Evolutionary conservation across 2,888 invertebrate genomes (phyloP).

Genomic region (Hypsopygia costalis): DNA sequence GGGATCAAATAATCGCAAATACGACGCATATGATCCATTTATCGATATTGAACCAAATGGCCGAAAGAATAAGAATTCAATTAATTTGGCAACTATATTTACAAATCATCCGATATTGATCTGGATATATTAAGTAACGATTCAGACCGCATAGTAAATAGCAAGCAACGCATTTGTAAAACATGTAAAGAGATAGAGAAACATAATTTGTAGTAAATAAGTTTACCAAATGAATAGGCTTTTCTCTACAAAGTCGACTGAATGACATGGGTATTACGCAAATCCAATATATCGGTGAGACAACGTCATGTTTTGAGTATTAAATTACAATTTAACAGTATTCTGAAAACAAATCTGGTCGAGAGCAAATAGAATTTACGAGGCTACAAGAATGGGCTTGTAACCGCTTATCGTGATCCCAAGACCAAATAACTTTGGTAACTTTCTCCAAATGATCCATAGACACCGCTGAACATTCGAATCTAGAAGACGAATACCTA

Average conservation of each 20-base stretch:
- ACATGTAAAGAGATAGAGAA: constrained; percentile 25
- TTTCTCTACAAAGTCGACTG: constrained; percentile 20
- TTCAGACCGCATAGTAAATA: constrained; percentile 37
- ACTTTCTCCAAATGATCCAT: constrained; percentile 47
- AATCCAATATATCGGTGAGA: constrained; percentile 57
- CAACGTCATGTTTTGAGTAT: constrained; percentile 53
- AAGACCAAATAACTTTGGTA: constrained; percentile 42
- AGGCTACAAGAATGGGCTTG: constrained; percentile 53
- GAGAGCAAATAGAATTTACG: constrained; percentile 58
- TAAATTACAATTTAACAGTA: constrained; percentile 57
- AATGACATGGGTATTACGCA: constrained; percentile 44
- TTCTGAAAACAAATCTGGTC: constrained; percentile 51
- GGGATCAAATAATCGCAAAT: constrained; percentile 56
- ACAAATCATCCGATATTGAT: constrained; percentile 40
- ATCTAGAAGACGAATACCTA: background rate
- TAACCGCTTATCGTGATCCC: constrained; percentile 44
- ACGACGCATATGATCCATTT: constrained; percentile 24
- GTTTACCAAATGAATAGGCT: constrained; percentile 11
- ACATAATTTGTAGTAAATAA: constrained; percentile 8
- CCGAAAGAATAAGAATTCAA: constrained; percentile 32
- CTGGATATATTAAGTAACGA: constrained; percentile 46
- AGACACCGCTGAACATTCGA: constrained; percentile 8
- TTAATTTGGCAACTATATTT: constrained; percentile 21
- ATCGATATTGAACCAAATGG: constrained; percentile 31
- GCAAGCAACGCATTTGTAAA: constrained; percentile 36